These are phyloP conservation scores for Helicolenus hilgendorfi DNA, from an alignment of 2,797 vertebrate genomes.

Conservation along the genomic window DNA sequence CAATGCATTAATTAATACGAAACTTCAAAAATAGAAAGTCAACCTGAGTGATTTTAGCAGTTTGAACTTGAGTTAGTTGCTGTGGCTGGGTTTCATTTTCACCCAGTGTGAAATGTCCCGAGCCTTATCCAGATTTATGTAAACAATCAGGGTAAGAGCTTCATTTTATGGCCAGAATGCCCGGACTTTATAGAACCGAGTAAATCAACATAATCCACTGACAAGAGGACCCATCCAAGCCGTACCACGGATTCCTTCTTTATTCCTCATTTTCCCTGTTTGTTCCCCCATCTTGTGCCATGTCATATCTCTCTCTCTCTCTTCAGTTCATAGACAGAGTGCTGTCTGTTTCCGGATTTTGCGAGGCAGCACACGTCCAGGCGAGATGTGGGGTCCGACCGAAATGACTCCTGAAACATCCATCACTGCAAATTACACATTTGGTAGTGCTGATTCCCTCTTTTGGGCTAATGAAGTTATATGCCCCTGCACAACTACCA, in stretches of 20 bases:
- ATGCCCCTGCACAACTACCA: slow-evolving; percentile 76
- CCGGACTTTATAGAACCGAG: slow-evolving; percentile 43
- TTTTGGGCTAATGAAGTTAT: slow-evolving; percentile 85
- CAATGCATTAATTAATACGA: background rate
- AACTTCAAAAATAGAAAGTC: slow-evolving; percentile 34
- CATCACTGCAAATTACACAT: slow-evolving; percentile 80
- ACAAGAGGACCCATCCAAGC: slow-evolving; percentile 25
- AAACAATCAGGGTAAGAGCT: slow-evolving; percentile 73
- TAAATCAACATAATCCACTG: slow-evolving; percentile 68
- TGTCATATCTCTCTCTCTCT: background rate
- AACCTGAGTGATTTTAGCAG: background rate
- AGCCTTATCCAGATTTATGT: slow-evolving; percentile 63
- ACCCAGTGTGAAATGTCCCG: slow-evolving; percentile 42
- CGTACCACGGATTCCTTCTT: slow-evolving; percentile 5
- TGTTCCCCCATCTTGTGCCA: slow-evolving; percentile 14
- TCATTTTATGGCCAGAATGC: slow-evolving; percentile 58
- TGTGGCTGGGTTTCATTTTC: slow-evolving; percentile 39
- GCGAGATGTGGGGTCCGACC: slow-evolving; percentile 43
- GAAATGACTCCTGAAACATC: slow-evolving; percentile 76
- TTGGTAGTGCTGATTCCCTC: slow-evolving; percentile 76
- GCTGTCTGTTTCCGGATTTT: slow-evolving; percentile 41
- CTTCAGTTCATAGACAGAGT: background rate
- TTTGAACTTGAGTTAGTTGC: slow-evolving; percentile 23
- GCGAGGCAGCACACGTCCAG: slow-evolving; percentile 59
- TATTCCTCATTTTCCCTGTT: slow-evolving; percentile 34